A percentile compares a stretch with the other conserved stretches of the same genome.
phyloP scores from a whole-genome alignment of 2,113 vertebrate genomes.

The Clarias batrachus region DNA sequence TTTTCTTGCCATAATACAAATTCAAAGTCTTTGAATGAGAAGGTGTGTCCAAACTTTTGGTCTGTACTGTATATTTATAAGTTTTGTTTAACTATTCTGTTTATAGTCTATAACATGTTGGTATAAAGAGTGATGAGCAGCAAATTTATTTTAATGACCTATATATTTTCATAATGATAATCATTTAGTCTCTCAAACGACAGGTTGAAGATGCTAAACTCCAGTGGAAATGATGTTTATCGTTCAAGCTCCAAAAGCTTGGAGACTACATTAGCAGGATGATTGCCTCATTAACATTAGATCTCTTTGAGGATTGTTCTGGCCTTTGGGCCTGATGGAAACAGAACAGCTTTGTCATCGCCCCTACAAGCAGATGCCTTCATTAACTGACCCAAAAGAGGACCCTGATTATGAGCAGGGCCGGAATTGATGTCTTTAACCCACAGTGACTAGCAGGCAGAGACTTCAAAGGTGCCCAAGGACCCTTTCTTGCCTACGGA shows the following conservation, averaged over 20 bases:
- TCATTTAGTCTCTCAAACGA: not conserved
- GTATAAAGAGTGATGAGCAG: not conserved
- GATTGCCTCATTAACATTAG: constrained; percentile 26
- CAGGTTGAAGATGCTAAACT: not conserved
- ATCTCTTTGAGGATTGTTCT: constrained; percentile 1
- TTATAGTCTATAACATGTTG: not conserved
- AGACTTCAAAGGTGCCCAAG: constrained; percentile 57
- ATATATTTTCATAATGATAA: not conserved
- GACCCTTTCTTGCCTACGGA: constrained; percentile 47
- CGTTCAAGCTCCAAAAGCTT: not conserved
- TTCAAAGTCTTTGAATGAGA: too few species aligned
- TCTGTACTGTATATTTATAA: not conserved
- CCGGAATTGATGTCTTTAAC: constrained; percentile 25
- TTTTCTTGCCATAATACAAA: too few species aligned
- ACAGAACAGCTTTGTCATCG: constrained; percentile 18
- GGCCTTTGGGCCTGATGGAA: constrained; percentile 46
- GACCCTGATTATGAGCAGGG: constrained; percentile 51
- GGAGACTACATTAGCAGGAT: constrained; percentile 19
- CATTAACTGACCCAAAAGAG: constrained; percentile 39
- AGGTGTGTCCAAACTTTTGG: too few species aligned
- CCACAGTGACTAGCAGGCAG: constrained; percentile 40
- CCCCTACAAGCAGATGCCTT: constrained; percentile 33
- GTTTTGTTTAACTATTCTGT: not conserved
- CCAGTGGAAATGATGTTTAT: not conserved
- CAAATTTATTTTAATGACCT: not conserved